These are phyloP conservation scores for Rhopalosiphum nymphaeae DNA, from an alignment of 2,888 invertebrate species.

Conservation along the genomic window DNA sequence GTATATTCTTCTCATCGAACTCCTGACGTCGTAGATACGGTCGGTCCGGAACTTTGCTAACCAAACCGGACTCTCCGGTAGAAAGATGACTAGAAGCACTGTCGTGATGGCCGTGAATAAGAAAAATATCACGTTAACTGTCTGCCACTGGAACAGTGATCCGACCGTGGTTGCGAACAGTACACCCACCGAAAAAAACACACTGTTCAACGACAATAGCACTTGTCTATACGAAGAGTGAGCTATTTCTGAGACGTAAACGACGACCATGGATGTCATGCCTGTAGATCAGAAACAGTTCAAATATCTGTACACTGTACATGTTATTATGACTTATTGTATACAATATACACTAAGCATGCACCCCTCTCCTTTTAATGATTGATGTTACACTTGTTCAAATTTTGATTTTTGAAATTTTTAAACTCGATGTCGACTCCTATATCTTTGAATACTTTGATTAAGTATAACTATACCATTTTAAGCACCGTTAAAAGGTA, in stretches of 20 bases:
- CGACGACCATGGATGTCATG: constrained; percentile 73
- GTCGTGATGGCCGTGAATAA: constrained; percentile 40
- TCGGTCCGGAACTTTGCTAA: constrained; percentile 49
- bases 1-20: constrained; percentile 53
- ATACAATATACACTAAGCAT: background rate
- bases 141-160: constrained; percentile 72
- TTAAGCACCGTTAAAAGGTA: background rate
- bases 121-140: constrained; percentile 47
- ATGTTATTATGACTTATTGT: background rate
- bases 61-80: constrained; percentile 66
- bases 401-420: background rate
- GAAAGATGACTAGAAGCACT: constrained; percentile 17
- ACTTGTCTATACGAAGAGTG: constrained; percentile 73
- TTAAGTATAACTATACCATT: background rate
- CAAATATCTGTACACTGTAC: background rate
- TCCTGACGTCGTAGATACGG: background rate
- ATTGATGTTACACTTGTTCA: background rate
- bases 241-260: constrained; percentile 75
- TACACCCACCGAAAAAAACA: constrained; percentile 75
- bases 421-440: background rate
- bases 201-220: constrained; percentile 74
- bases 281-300: constrained; percentile 69
- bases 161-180: constrained; percentile 73
- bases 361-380: background rate
- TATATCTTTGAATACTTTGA: background rate